Conservation (phyloP, 2,888 invertebrate genomes). For the Eucera pruinosa region DNA sequence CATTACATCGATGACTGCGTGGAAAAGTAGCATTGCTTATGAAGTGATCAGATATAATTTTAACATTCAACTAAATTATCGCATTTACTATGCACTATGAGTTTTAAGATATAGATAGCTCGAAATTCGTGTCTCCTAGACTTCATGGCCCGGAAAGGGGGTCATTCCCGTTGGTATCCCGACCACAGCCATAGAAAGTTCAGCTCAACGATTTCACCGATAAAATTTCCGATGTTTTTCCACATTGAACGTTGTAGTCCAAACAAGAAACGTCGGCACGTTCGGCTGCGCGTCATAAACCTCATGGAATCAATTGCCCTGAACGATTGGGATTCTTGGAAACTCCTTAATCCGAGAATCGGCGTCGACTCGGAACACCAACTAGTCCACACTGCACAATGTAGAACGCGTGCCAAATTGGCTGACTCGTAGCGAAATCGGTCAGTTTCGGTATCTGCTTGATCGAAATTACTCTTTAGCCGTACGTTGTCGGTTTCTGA, state of each 20-base stretch:
- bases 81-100: background rate
- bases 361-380: slow-evolving; percentile 30
- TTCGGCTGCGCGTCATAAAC: slow-evolving; percentile 32
- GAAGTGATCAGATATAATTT: too few species aligned
- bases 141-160: slow-evolving; percentile 10
- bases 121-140: slow-evolving; percentile 9
- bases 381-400: slow-evolving; percentile 1
- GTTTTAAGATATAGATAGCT: background rate
- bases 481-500: background rate
- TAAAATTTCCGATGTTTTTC: slow-evolving; percentile 29
- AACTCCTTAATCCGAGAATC: slow-evolving; percentile 44
- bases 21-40: too few species aligned
- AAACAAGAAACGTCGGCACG: slow-evolving; percentile 21
- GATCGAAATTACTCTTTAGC: slow-evolving; percentile 19
- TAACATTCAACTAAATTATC: background rate
- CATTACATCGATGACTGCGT: too few species aligned
- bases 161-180: background rate
- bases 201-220: background rate
- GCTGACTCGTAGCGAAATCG: slow-evolving; percentile 30
- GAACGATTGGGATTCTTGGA: slow-evolving; percentile 29
- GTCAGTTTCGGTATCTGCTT: slow-evolving; percentile 35
- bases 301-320: slow-evolving; percentile 39
- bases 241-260: background rate
- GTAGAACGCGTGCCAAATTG: slow-evolving; percentile 37
- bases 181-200: background rate